Conservation (phyloP, 1,140 invertebrate species). For the Doryteuthis pealeii region DNA sequence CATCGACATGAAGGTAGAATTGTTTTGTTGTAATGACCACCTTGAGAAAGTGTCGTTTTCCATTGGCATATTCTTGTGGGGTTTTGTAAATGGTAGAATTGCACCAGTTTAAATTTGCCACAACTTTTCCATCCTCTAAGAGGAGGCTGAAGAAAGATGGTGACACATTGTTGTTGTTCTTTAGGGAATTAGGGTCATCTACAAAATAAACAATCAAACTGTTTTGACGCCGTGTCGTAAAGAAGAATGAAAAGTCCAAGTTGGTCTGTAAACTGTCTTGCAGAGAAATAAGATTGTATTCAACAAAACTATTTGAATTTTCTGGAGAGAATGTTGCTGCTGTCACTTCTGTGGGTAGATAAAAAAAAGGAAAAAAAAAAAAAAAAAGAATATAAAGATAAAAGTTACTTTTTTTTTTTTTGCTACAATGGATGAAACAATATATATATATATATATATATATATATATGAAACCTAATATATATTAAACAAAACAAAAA, state of each 20-base stretch:
- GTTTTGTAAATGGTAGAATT: conserved; percentile 18
- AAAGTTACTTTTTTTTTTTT: too few relatives aligned
- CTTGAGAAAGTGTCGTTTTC: conserved; percentile 82
- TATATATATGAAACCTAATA: too few relatives aligned
- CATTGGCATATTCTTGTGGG: conserved; percentile 72
- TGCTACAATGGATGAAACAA: too few relatives aligned
- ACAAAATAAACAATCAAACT: conserved; percentile 90
- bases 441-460: too few relatives aligned
- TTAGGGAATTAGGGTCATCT: conserved; percentile 9
- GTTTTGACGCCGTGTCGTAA: conserved; percentile 77
- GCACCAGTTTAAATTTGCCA: conserved; percentile 72
- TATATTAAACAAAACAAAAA: too few relatives aligned
- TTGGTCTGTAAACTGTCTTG: conserved; percentile 14
- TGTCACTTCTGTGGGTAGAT: conserved; percentile 30
- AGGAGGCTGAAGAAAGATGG: conserved; percentile 58
- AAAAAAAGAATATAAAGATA: background rate
- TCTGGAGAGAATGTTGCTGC: conserved; percentile 38
- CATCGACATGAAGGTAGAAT: conserved; percentile 67
- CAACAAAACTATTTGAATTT: conserved; percentile 22
- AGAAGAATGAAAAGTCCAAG: conserved; percentile 90
- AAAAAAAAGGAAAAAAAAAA: background rate
- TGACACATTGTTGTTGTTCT: background rate
- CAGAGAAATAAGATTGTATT: conserved; percentile 25
- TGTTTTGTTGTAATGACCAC: conserved; percentile 72
- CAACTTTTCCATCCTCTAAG: conserved; percentile 74